Conservation (phyloP, 1,140 invertebrate species). For the Dendrolimus punctatus region DNA sequence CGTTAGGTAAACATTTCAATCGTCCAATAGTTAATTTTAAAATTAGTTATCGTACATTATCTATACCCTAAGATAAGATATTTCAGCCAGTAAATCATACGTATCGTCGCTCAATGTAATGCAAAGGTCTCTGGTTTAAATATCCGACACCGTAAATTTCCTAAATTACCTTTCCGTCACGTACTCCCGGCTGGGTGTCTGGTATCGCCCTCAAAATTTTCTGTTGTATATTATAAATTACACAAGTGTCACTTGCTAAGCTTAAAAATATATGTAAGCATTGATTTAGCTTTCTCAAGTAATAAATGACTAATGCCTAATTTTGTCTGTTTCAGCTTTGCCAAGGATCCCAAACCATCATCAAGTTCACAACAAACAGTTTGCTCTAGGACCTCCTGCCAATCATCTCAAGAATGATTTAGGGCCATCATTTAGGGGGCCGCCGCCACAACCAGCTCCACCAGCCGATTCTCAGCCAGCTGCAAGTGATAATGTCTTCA, state of each 20-base stretch:
- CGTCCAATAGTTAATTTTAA: no score
- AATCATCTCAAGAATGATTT: slow-evolving; percentile 67
- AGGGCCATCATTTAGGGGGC: slow-evolving; percentile 76
- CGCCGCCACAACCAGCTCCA: slow-evolving; percentile 71
- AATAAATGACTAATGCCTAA: neutral
- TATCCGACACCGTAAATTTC: no score
- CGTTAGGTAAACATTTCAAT: slow-evolving; percentile 41
- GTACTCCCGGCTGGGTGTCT: no score
- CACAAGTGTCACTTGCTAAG: neutral
- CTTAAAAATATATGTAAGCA: neutral
- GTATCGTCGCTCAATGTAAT: no score
- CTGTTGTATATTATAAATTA: no score
- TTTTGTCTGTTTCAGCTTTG: slow-evolving; percentile 53
- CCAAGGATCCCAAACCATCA: slow-evolving; percentile 66
- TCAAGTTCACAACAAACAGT: slow-evolving; percentile 63
- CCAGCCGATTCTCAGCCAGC: slow-evolving; percentile 67
- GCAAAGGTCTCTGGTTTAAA: no score
- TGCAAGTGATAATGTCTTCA: slow-evolving; percentile 67
- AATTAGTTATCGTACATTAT: no score
- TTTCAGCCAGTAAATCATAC: no score
- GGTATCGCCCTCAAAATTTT: no score
- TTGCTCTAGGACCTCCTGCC: slow-evolving; percentile 61
- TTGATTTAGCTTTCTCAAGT: neutral
- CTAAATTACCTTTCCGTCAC: no score
- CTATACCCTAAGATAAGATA: no score